Base-by-base conservation (phyloP, 2,797 vertebrate species). In the Poecilia wingei region DNA sequence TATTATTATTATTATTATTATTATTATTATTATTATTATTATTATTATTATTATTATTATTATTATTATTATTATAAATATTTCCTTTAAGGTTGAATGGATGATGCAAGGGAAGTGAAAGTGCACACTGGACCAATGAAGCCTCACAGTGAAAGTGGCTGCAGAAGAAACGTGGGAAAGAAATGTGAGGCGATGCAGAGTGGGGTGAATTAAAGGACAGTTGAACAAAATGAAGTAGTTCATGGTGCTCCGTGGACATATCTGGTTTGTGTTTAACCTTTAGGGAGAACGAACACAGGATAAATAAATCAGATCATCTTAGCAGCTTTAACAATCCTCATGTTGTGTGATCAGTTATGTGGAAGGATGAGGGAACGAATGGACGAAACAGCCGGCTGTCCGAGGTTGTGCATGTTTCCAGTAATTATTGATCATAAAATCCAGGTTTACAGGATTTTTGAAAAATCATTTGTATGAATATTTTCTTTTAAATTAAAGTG, bases 261-360 rank as follows among this genome's bases (percentile, higher is more conserved):
- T 75, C 55, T 75, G 55, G 51, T 22, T 45, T 80, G 51, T 79
- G 46, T 75, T 79, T 47, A 31, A 33, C 31, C 39, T 81, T 43
- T 28, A 41, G 57, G 46, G 69, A 39, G 45, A 16, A 33, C 16
- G 55, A 41, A 39, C 70, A 79, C 68, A 59, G 31, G 47, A 75
- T 51, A 59, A 72, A 76, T 47, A 76, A 16, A 49, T 78, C 69
- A 73, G 76, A 10, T 75, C 0, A 45, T 57, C 74, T 10, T 64
- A 46, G 68, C 55, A 13, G 33, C 61, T 47, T 64, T 28, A 70
- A 28, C 41, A 45, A 45, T 70, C 12, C 25, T 45, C 12, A 3
- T 70, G 41, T 70, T 70, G 68, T 45, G 41, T 70, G 41, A 70
- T 70, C 41, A 45, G 41, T 70, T 13, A 45, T 45, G 41, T 43